Percentiles rank a stretch among this genome's conserved stretches.
phyloP scores from a whole-genome alignment of 1,140 invertebrate species.

The Tetragonula clypearis region DNA sequence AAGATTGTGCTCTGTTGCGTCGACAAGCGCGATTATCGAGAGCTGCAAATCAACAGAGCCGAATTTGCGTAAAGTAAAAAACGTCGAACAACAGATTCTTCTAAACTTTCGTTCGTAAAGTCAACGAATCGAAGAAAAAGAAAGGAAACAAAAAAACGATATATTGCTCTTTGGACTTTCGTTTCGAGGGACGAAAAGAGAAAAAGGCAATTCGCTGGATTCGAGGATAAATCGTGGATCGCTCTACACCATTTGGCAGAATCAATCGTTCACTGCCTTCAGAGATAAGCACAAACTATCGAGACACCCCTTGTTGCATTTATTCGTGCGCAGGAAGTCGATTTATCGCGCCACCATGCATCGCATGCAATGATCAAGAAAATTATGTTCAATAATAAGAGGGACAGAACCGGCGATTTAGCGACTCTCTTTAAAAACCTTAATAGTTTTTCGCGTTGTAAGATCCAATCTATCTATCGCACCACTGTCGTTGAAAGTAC shows the following conservation, averaged over 20 bases:
- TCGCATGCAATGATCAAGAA: constrained; percentile 27
- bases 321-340: constrained; percentile 45
- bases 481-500: background rate
- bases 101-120: no score
- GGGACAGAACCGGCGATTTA: constrained; percentile 11
- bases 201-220: constrained; percentile 21
- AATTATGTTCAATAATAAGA: constrained; percentile 41
- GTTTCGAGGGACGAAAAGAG: constrained; percentile 28
- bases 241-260: constrained; percentile 17
- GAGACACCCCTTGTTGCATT: constrained; percentile 32
- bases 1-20: background rate
- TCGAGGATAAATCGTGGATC: constrained; percentile 27
- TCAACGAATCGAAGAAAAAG: background rate
- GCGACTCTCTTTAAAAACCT: constrained; percentile 21
- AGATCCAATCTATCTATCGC: background rate
- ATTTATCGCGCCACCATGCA: constrained; percentile 48
- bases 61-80: background rate
- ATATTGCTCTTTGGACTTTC: constrained; percentile 30
- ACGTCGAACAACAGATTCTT: background rate
- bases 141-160: background rate
- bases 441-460: background rate
- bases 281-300: constrained; percentile 40
- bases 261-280: constrained; percentile 35
- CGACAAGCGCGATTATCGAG: no score
- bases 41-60: no score